Evolutionary conservation across 2,797 vertebrate genomes (phyloP).

Genomic region (Platyrinchus mystaceus): DNA sequence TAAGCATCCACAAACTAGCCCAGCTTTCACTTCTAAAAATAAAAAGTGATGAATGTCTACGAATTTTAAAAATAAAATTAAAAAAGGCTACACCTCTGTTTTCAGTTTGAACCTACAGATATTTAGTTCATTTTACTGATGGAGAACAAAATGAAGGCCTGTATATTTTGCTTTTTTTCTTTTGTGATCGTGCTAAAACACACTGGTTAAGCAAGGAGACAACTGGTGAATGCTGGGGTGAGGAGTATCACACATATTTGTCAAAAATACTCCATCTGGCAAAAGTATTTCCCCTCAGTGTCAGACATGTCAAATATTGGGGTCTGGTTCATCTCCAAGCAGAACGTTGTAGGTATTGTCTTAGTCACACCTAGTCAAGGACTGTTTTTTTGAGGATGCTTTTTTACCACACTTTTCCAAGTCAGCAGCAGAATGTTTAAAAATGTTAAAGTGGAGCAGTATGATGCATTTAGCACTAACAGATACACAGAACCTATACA

Average conservation of each 20-base stretch:
- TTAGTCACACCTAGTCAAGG: not conserved
- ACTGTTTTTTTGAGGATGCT: not conserved
- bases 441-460: not conserved
- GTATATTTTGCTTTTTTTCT: not conserved
- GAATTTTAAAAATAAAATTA: not conserved
- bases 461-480: not conserved
- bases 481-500: not conserved
- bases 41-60: not conserved
- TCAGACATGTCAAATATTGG: not conserved
- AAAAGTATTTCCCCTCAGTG: not conserved
- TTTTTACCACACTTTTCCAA: not conserved
- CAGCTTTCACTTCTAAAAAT: not conserved
- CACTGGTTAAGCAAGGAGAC: not conserved
- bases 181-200: not conserved
- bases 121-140: not conserved
- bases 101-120: not conserved
- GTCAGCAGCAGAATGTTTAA: not conserved
- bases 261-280: slow-evolving; percentile 9
- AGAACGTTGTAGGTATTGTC: slow-evolving; percentile 4
- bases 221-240: not conserved
- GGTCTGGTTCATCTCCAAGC: slow-evolving; percentile 23
- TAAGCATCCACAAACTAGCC: not conserved
- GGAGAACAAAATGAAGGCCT: not conserved
- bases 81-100: not conserved
- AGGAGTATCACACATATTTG: not conserved